Evolutionary conservation across 1,140 invertebrate species (phyloP).

Genomic region (Dendroctonus ponderosae): DNA sequence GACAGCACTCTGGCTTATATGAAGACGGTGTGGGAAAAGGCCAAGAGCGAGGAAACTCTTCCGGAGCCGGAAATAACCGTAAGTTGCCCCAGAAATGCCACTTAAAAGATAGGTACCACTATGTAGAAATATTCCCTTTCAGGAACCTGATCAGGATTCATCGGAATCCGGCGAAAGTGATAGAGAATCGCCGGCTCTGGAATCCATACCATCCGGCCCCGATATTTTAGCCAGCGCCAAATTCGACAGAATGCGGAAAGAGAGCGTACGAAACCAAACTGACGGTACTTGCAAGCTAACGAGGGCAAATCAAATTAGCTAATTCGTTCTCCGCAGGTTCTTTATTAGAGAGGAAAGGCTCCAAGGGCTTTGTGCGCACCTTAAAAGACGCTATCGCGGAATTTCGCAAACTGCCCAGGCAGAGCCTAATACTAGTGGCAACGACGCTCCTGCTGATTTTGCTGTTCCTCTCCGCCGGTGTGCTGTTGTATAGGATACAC

Average conservation of each 20-base stretch:
- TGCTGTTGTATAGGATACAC: constrained; percentile 53
- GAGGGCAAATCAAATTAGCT: not conserved
- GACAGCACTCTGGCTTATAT: constrained; percentile 84
- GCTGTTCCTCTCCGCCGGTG: constrained; percentile 52
- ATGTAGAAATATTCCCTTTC: constrained; percentile 16
- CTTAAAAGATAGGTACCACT: not conserved
- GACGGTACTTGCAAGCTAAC: constrained; percentile 21
- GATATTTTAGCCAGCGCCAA: constrained; percentile 25
- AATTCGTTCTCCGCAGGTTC: not conserved
- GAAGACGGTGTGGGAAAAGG: constrained; percentile 50
- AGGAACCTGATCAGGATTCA: constrained; percentile 42
- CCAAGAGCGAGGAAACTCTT: constrained; percentile 41
- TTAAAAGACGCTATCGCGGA: constrained; percentile 39
- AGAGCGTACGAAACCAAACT: constrained; percentile 26
- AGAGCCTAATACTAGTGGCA: constrained; percentile 49
- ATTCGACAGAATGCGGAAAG: constrained; percentile 33
- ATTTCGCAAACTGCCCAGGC: constrained; percentile 41
- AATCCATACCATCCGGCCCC: constrained; percentile 15
- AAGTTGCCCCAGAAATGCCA: constrained; percentile 12
- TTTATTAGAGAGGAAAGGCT: constrained; percentile 32
- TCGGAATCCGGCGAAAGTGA: constrained; percentile 43
- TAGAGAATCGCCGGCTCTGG: constrained; percentile 37
- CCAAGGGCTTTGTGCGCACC: constrained; percentile 30
- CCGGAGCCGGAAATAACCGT: constrained; percentile 43
- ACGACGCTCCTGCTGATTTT: constrained; percentile 52